These are phyloP conservation scores for Cyprinus carpio DNA, from an alignment of 2,113 vertebrate species.

Conservation along the genomic window DNA sequence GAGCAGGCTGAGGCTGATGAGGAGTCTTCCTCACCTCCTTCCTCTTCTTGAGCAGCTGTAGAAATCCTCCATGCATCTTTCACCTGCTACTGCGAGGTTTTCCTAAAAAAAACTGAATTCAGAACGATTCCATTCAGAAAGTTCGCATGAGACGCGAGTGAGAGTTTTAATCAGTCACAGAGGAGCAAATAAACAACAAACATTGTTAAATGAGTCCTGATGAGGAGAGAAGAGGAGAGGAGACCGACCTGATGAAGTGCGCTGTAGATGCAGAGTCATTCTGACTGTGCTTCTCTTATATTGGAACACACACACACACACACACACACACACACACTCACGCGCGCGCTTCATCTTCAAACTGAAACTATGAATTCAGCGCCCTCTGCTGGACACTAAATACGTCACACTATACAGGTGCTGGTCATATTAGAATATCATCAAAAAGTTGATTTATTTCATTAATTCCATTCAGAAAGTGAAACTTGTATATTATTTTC, in stretches of 20 bases:
- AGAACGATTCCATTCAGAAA: neutral
- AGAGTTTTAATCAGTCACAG: neutral
- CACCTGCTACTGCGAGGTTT: neutral
- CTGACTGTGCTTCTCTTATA: neutral
- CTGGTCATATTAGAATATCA: no score
- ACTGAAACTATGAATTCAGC: neutral
- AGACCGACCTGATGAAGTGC: neutral
- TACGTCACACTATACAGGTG: no score
- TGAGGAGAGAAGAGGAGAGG: neutral
- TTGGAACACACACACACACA: constrained; percentile 24
- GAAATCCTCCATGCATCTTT: constrained; percentile 66
- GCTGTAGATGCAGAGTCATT: neutral
- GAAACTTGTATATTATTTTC: no score
- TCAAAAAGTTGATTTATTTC: no score
- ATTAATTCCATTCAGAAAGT: no score
- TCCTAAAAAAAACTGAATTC: neutral
- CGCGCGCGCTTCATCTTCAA: constrained; percentile 33
- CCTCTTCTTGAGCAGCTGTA: constrained; percentile 74
- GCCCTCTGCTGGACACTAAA: no score
- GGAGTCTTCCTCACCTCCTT: constrained; percentile 77
- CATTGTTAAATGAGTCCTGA: neutral
- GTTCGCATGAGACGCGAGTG: neutral
- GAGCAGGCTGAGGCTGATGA: neutral
- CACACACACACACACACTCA: constrained; percentile 40
- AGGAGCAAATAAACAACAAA: neutral